Evolutionary conservation across 1,140 invertebrate species (phyloP).

Genomic region (Apis dorsata): DNA sequence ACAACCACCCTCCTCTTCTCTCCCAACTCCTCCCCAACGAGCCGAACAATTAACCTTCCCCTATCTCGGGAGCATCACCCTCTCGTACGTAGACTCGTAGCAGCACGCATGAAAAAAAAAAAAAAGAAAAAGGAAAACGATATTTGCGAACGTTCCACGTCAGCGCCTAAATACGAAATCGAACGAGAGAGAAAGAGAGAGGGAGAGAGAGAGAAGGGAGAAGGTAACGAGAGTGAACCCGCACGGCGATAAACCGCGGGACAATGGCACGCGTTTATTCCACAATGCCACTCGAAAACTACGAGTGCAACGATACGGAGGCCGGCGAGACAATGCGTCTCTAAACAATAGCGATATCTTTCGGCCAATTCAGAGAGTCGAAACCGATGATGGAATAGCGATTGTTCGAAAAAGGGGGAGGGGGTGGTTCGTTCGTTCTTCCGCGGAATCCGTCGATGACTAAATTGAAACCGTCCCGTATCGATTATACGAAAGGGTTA

Average conservation of each 20-base stretch:
- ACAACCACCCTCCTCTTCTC: not conserved
- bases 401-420: conserved; percentile 50
- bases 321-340: conserved; percentile 64
- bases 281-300: conserved; percentile 74
- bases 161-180: conserved; percentile 22
- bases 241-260: conserved; percentile 62
- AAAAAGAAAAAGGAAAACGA: not conserved
- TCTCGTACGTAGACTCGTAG: not conserved
- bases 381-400: conserved; percentile 67
- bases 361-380: conserved; percentile 68
- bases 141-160: not conserved
- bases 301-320: conserved; percentile 55
- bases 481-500: not conserved
- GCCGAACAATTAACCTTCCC: not conserved
- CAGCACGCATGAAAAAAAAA: too few relatives aligned
- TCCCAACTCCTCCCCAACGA: not conserved
- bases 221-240: conserved; percentile 65
- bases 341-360: conserved; percentile 73
- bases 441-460: conserved; percentile 32
- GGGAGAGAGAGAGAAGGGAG: not conserved
- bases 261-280: conserved; percentile 73
- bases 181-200: conserved; percentile 29
- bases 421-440: conserved; percentile 28
- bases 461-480: not conserved
- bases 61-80: not conserved